Base-by-base conservation (phyloP, 2,113 vertebrate genomes). In the Mustelus asterias region DNA sequence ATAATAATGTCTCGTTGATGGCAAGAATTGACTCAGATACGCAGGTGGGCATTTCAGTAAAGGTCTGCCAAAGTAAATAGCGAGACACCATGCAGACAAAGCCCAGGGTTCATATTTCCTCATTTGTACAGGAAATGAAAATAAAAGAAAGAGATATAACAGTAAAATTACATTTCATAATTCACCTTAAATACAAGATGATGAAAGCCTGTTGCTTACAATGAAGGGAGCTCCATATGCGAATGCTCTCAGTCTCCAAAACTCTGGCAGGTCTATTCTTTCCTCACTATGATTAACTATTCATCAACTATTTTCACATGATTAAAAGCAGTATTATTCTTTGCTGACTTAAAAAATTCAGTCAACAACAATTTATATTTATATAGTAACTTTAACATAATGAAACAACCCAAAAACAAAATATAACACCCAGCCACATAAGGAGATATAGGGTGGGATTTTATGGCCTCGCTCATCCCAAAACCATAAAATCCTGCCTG, bases 61-160 rank as follows among this genome's bases (percentile, higher is more conserved):
- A 83, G 16, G 80, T 83, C 80, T 83, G 18, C 37, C 37, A 83
- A 41, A 20, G 18, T 83, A 83, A 76, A 83, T 83, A 83, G 13
- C 41, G n/a, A 41, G n/a, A 18, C n/a, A 41, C 11, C 5, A 1
- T 22, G 16, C 80, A 83, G 37, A 20, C 37, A 83, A 41, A 41
- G 78, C n/a, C n/a, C 80, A 83, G 41, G 20, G 37, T 83, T 83
- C 80, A 83, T 41, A 44, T 83, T 83, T 83, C 80, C 37, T 83
- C 7, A 83, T 83, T 83, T 83, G 80, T 83, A 83, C 80, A 83
- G 80, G 80, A 83, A 83, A 44, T 83, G 80, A 83, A 83, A 83
- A 41, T 37, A 44, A 41, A n/a, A 83, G n/a, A 83, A 83, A 83
- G 80, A 83, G 37, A 83, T 83, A 16, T n/a, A 37, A 41, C 80